Conservation (phyloP, 2,797 vertebrate species). For the Cossypha polioptera region DNA sequence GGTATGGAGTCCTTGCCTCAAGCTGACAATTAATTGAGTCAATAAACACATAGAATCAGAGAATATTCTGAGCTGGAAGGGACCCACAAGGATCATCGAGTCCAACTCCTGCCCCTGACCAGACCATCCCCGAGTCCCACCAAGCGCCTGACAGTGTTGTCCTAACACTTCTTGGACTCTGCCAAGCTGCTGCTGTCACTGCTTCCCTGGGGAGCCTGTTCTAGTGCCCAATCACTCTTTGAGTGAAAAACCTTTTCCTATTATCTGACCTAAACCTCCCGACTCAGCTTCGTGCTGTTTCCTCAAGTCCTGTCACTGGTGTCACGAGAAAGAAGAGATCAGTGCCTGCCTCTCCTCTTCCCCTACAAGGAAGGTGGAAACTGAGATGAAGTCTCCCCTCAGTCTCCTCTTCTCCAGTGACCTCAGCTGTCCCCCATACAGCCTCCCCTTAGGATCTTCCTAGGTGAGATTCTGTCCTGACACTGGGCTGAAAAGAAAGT, state of each 20-base stretch:
- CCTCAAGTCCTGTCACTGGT: background rate
- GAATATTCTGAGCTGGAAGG: background rate
- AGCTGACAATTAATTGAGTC: background rate
- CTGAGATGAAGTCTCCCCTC: fast-evolving
- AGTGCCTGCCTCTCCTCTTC: background rate
- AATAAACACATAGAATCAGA: background rate
- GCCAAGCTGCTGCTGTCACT: background rate
- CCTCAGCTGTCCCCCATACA: background rate
- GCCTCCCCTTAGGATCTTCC: background rate
- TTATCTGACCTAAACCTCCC: background rate
- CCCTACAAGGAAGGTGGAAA: background rate
- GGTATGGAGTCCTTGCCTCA: background rate
- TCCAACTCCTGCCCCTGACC: background rate
- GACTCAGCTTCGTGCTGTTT: background rate
- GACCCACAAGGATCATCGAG: fast-evolving
- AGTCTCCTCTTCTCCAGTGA: background rate
- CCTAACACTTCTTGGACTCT: background rate
- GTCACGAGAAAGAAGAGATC: background rate
- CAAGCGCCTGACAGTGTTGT: background rate
- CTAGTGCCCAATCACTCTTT: background rate
- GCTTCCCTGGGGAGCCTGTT: background rate
- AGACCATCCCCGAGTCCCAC: fast-evolving
- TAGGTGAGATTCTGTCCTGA: background rate
- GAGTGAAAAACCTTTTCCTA: background rate
- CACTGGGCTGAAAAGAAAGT: background rate